Percentiles rank a stretch among this genome's conserved stretches.
Conservation (phyloP, 2,797 vertebrate species). For the Parauchenoglanis ngamensis region DNA sequence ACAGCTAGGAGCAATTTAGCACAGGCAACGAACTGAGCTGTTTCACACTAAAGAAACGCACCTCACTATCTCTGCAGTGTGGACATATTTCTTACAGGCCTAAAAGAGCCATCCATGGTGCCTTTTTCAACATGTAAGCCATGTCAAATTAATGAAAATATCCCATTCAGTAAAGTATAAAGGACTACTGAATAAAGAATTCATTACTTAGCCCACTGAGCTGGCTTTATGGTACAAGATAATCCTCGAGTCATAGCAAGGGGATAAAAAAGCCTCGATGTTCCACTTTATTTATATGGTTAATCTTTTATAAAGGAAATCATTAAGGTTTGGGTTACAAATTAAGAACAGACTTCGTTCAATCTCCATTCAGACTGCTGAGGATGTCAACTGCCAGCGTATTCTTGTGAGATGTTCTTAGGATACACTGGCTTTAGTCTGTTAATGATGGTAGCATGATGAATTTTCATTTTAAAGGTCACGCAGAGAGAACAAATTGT, state of each 20-base stretch:
- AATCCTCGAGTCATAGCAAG: constrained; percentile 16
- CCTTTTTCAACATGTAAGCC: background rate
- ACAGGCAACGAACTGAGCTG: background rate
- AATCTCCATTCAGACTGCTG: constrained; percentile 16
- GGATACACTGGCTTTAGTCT: background rate
- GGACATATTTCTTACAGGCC: background rate
- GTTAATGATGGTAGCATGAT: constrained; percentile 40
- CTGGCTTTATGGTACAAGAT: constrained; percentile 12
- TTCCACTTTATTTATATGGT: constrained; percentile 31
- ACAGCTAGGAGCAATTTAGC: background rate
- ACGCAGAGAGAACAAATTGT: constrained; percentile 47
- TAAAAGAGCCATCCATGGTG: background rate
- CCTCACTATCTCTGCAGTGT: background rate
- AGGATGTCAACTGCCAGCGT: constrained; percentile 16
- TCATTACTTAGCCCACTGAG: background rate
- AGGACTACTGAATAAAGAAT: background rate
- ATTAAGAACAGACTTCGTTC: constrained; percentile 4
- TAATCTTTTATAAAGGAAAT: constrained; percentile 42
- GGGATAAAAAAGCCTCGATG: constrained; percentile 14
- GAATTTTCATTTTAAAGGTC: constrained; percentile 57
- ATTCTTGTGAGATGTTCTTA: background rate
- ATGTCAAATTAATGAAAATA: background rate
- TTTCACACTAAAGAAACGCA: background rate
- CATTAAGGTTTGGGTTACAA: constrained; percentile 21
- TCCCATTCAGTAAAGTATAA: background rate